Conservation (phyloP, 2,113 vertebrate genomes). For the Pitta sordida region DNA sequence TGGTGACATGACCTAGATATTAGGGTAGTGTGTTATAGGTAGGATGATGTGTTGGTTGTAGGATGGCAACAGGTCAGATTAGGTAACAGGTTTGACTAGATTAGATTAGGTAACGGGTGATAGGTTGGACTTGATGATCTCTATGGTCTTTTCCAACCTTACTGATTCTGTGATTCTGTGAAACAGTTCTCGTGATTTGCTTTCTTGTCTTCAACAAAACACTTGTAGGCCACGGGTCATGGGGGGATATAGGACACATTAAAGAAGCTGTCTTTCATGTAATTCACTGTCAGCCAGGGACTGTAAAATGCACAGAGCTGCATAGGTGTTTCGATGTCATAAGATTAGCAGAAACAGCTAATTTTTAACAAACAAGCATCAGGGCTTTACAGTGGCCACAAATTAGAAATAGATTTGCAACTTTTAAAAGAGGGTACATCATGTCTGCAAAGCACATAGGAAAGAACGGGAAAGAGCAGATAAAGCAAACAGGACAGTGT, state of each 20-base stretch:
- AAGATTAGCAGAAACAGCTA: background rate
- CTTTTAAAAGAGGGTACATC: background rate
- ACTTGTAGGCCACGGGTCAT: background rate
- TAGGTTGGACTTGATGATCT: too few relatives aligned
- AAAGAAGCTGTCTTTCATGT: background rate
- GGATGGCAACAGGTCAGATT: too few relatives aligned
- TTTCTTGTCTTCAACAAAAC: background rate
- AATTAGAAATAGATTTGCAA: background rate
- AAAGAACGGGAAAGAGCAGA: background rate
- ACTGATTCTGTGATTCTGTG: too few relatives aligned
- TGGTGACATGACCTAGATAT: too few relatives aligned
- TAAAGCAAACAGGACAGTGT: background rate
- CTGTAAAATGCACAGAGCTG: background rate
- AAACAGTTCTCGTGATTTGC: fast-evolving
- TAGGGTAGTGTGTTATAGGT: too few relatives aligned
- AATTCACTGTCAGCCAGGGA: background rate
- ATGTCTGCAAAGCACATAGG: background rate
- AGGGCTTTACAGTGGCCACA: background rate
- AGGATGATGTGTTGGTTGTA: too few relatives aligned
- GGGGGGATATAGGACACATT: background rate
- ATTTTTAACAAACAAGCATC: background rate
- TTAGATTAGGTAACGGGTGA: too few relatives aligned
- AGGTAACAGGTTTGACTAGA: too few relatives aligned
- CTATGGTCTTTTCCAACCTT: too few relatives aligned
- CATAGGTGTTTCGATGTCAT: background rate